Percentiles rank a stretch among this genome's conserved stretches.
phyloP scores from a whole-genome alignment of 2,113 vertebrate species.

The Acanthochromis polyacanthus region DNA sequence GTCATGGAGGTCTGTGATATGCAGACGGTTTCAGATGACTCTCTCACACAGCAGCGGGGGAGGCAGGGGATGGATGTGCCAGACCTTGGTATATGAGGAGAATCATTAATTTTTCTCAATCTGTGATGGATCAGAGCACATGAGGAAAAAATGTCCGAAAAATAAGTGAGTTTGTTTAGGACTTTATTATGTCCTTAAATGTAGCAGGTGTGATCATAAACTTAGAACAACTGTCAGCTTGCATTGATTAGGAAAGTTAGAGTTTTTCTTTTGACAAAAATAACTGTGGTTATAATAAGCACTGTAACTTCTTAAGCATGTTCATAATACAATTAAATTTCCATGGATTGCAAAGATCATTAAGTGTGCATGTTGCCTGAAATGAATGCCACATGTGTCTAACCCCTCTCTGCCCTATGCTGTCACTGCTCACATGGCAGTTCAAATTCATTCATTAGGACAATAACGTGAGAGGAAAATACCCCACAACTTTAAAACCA shows the following conservation, averaged over 20 bases:
- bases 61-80: neutral
- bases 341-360: constrained; percentile 20
- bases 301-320: constrained; percentile 5
- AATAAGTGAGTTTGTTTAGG: neutral
- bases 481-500: no score
- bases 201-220: constrained; percentile 35
- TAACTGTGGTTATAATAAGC: constrained; percentile 17
- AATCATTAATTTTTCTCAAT: neutral
- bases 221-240: constrained; percentile 1
- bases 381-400: constrained; percentile 40
- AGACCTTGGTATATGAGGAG: neutral
- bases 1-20: neutral
- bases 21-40: constrained; percentile 2
- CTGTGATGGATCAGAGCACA: neutral
- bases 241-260: constrained; percentile 5
- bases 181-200: neutral
- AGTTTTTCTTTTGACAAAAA: neutral
- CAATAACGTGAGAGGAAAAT: constrained; percentile 9
- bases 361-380: constrained; percentile 18
- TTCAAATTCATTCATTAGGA: neutral
- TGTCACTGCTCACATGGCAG: neutral
- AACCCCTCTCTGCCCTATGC: neutral
- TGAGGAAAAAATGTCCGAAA: neutral
- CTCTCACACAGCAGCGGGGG: neutral
- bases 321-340: constrained; percentile 4